Evolutionary conservation across 2,113 vertebrate genomes (phyloP).

Genomic region (Ptilorrhoa leucosticta): DNA sequence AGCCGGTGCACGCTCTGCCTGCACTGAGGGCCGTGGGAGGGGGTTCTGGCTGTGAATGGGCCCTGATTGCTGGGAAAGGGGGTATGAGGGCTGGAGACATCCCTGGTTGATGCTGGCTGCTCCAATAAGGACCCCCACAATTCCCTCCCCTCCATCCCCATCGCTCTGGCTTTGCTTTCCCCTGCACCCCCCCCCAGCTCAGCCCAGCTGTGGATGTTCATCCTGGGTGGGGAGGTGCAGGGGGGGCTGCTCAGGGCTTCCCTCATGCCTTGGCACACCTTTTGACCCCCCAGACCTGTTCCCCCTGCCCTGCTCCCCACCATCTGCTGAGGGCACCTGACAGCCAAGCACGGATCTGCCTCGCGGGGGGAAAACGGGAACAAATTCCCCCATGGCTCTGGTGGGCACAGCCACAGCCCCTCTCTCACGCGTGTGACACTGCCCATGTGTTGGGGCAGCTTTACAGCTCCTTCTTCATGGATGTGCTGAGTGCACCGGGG

Average conservation of each 20-base stretch:
- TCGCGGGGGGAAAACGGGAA: rapidly evolving
- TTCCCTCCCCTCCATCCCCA: rapidly evolving
- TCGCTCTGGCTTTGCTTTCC: not conserved
- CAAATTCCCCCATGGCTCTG: rapidly evolving
- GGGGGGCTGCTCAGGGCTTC: rapidly evolving
- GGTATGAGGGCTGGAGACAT: not conserved
- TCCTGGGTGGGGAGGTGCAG: not conserved
- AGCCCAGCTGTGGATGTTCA: not conserved
- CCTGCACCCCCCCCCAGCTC: rapidly evolving
- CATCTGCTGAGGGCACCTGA: not conserved
- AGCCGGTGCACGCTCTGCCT: rapidly evolving
- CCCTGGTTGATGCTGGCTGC: not conserved
- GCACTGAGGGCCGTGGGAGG: rapidly evolving
- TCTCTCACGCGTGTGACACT: rapidly evolving
- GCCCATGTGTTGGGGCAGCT: not conserved
- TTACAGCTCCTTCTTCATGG: rapidly evolving
- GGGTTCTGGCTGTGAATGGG: not conserved
- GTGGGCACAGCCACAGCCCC: not conserved
- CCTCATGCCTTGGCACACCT: not conserved
- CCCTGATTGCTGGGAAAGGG: not conserved
- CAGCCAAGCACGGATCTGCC: rapidly evolving
- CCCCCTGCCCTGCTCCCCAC: not conserved
- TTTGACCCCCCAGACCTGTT: rapidly evolving
- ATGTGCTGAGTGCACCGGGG: rapidly evolving
- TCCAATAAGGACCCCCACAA: rapidly evolving